A percentile compares a stretch with the other conserved stretches of the same genome.
phyloP scores from a whole-genome alignment of 1,140 invertebrate species.

The Dendroctonus ponderosae region DNA sequence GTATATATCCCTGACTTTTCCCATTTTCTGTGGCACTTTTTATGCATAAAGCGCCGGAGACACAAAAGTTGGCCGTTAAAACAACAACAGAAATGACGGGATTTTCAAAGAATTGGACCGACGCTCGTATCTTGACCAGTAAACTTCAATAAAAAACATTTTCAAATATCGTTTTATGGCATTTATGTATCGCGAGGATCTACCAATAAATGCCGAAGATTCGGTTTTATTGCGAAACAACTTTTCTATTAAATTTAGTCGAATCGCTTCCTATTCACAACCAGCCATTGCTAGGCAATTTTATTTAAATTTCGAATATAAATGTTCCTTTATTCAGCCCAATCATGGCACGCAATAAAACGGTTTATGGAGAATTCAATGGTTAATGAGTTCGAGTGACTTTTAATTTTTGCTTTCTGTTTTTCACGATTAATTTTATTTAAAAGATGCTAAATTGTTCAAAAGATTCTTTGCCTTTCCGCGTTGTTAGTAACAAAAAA shows the following conservation, averaged over 20 bases:
- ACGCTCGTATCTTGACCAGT: slow-evolving; percentile 19
- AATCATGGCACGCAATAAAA: too few species aligned
- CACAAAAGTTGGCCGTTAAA: slow-evolving; percentile 26
- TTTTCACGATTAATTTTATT: too few species aligned
- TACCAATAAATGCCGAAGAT: slow-evolving; percentile 20
- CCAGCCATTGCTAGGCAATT: too few species aligned
- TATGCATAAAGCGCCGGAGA: slow-evolving; percentile 24
- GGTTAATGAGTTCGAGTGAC: too few species aligned
- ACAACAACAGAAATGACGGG: slow-evolving; percentile 17
- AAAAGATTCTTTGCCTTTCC: too few species aligned
- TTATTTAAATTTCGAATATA: too few species aligned
- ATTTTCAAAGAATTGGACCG: slow-evolving; percentile 28
- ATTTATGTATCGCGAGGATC: slow-evolving; percentile 4
- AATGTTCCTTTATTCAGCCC: too few species aligned
- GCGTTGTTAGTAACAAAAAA: too few species aligned
- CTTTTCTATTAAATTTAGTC: slow-evolving; percentile 24
- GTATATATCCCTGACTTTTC: slow-evolving; percentile 23
- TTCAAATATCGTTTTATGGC: slow-evolving; percentile 26
- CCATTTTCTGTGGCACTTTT: slow-evolving; percentile 23
- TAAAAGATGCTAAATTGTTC: too few species aligned
- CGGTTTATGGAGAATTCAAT: too few species aligned
- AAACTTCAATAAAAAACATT: slow-evolving; percentile 12
- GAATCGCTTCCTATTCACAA: too few species aligned
- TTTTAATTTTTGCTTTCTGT: too few species aligned
- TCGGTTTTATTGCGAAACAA: slow-evolving; percentile 27